Percentiles rank a stretch among this genome's conserved stretches.
phyloP scores from a whole-genome alignment of 2,888 invertebrate genomes.

The Tribolium freemani region DNA sequence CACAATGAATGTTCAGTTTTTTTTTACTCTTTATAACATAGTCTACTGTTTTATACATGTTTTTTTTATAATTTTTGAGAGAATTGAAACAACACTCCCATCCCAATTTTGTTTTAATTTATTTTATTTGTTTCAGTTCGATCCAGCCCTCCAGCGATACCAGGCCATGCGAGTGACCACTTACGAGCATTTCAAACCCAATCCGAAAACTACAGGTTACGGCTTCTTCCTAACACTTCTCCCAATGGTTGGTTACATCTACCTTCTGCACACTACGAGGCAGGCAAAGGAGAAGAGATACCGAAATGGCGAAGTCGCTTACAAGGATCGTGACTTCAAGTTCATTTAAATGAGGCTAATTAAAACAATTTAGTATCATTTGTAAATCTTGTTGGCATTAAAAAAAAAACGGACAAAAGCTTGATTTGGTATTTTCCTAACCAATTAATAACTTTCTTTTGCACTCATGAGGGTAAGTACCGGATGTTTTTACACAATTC shows the following conservation, averaged over 20 bases:
- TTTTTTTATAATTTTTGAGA: too few relatives aligned
- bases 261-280: slow-evolving; percentile 71
- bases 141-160: slow-evolving; percentile 82
- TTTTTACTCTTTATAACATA: too few relatives aligned
- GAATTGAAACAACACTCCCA: too few relatives aligned
- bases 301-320: slow-evolving; percentile 81
- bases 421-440: background rate
- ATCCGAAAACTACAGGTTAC: slow-evolving; percentile 65
- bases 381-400: slow-evolving; percentile 19
- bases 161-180: slow-evolving; percentile 78
- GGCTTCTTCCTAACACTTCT: slow-evolving; percentile 69
- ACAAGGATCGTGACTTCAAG: slow-evolving; percentile 81
- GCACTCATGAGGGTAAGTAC: background rate
- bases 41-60: too few relatives aligned
- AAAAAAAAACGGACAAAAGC: background rate
- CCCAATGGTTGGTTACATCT: slow-evolving; percentile 73
- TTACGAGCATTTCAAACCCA: slow-evolving; percentile 79
- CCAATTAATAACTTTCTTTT: too few relatives aligned
- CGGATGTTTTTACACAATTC: background rate
- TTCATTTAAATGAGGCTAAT: slow-evolving; percentile 70
- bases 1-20: too few relatives aligned
- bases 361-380: background rate
- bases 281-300: slow-evolving; percentile 71
- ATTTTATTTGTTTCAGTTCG: slow-evolving; percentile 77
- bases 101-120: background rate